These are phyloP conservation scores for Osmoderma eremita DNA, from an alignment of 2,888 invertebrate genomes.

Conservation along the genomic window DNA sequence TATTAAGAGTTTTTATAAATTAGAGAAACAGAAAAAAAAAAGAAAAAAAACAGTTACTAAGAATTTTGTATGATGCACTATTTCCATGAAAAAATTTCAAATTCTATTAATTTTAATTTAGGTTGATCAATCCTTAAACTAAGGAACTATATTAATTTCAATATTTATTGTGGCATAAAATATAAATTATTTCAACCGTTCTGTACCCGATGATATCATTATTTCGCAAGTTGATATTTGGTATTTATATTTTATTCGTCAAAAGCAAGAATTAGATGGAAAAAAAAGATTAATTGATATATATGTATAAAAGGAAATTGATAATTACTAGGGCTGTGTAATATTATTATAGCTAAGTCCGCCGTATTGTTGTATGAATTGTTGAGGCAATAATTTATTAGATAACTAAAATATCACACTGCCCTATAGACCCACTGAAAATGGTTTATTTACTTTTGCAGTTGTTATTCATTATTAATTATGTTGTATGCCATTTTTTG, in stretches of 20 bases:
- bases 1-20: conserved; percentile 52
- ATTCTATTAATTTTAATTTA: conserved; percentile 19
- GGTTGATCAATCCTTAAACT: conserved; percentile 10
- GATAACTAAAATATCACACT: conserved; percentile 24
- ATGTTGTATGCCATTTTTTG: neutral
- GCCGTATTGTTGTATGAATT: conserved; percentile 14
- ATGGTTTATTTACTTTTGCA: neutral
- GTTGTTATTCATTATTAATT: neutral
- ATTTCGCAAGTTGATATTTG: conserved; percentile 22
- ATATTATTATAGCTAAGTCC: conserved; percentile 12
- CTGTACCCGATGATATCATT: conserved; percentile 4
- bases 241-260: conserved; percentile 1
- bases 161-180: conserved; percentile 18
- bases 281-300: conserved; percentile 39
- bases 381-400: conserved; percentile 31
- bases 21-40: conserved; percentile 35
- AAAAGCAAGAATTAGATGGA: too few species aligned
- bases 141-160: conserved; percentile 40
- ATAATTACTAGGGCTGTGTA: conserved; percentile 29
- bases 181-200: neutral
- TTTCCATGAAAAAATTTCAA: conserved; percentile 41
- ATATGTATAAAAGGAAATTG: conserved; percentile 30
- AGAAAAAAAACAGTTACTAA: conserved; percentile 40
- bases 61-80: conserved; percentile 48
- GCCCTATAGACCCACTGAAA: conserved; percentile 9